These are phyloP conservation scores for Apostichopus japonicus DNA, from an alignment of 35 echinoderm and acorn worm species.

Conservation along the genomic window DNA sequence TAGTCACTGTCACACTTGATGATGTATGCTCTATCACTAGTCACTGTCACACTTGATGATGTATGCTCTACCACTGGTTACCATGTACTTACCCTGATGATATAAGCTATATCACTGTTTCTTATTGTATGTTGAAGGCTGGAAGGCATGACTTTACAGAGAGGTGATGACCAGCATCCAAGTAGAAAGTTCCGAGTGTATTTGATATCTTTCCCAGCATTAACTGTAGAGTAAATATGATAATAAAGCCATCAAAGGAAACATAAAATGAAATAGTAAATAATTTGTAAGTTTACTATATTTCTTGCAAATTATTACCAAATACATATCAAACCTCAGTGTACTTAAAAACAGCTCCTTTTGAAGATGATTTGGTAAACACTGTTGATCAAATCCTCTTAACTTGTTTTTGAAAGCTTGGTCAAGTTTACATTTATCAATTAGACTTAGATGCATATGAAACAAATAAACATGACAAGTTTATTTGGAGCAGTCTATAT, in stretches of 20 bases:
- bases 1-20: not conserved
- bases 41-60: conserved; percentile 8
- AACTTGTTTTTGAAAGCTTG: too few relatives aligned
- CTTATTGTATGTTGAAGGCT: conserved; percentile 63
- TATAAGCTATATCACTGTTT: conserved; percentile 69
- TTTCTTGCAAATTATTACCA: too few relatives aligned
- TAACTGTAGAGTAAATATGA: conserved; percentile 34
- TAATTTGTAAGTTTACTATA: too few relatives aligned
- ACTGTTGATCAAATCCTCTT: too few relatives aligned
- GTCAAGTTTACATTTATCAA: too few relatives aligned
- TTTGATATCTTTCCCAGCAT: conserved; percentile 61
- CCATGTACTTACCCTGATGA: conserved; percentile 54
- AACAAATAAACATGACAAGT: too few relatives aligned
- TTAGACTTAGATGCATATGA: too few relatives aligned
- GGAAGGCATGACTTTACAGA: conserved; percentile 59
- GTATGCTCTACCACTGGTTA: not conserved
- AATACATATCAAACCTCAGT: too few relatives aligned
- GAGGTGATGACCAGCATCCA: conserved; percentile 57
- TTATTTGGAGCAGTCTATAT: too few relatives aligned
- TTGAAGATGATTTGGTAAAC: too few relatives aligned
- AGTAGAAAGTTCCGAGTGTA: conserved; percentile 66
- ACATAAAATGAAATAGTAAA: too few relatives aligned
- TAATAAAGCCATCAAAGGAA: not conserved
- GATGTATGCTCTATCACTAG: conserved; percentile 34
- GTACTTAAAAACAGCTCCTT: too few relatives aligned